Conservation (phyloP, 2,888 invertebrate genomes). For the Nomada ferruginata region DNA sequence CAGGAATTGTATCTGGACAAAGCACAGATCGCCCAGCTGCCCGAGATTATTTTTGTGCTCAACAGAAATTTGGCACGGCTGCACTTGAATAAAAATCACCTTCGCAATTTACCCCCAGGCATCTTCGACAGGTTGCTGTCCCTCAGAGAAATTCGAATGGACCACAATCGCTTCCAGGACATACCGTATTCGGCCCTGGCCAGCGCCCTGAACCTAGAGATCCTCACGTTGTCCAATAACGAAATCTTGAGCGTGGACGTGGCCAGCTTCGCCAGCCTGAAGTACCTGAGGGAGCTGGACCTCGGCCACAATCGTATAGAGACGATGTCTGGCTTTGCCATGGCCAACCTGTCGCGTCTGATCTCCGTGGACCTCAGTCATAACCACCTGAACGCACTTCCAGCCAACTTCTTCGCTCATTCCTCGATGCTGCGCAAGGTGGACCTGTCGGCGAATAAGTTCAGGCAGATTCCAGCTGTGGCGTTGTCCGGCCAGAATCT, state of each 20-base stretch:
- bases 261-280: slow-evolving; percentile 90
- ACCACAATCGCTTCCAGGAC: slow-evolving; percentile 89
- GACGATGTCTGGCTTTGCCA: slow-evolving; percentile 91
- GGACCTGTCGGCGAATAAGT: slow-evolving; percentile 92
- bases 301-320: slow-evolving; percentile 91
- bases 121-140: slow-evolving; percentile 91
- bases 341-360: slow-evolving; percentile 91
- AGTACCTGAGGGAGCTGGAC: slow-evolving; percentile 90
- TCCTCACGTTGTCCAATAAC: slow-evolving; percentile 89
- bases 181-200: slow-evolving; percentile 92
- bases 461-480: slow-evolving; percentile 91
- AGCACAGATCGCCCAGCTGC: slow-evolving; percentile 89
- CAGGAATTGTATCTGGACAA: slow-evolving; percentile 90
- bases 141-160: slow-evolving; percentile 90
- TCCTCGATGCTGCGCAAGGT: slow-evolving; percentile 90
- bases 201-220: slow-evolving; percentile 90
- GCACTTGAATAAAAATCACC: slow-evolving; percentile 89
- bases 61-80: slow-evolving; percentile 91
- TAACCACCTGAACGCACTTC: slow-evolving; percentile 90
- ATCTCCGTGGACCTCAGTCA: slow-evolving; percentile 91
- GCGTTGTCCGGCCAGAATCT: slow-evolving; percentile 91
- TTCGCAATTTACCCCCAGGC: slow-evolving; percentile 89
- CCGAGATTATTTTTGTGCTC: slow-evolving; percentile 89
- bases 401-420: slow-evolving; percentile 92
- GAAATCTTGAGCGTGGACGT: slow-evolving; percentile 90